Conservation (phyloP, 2,888 invertebrate genomes). For the Pachymerium ferrugineum region DNA sequence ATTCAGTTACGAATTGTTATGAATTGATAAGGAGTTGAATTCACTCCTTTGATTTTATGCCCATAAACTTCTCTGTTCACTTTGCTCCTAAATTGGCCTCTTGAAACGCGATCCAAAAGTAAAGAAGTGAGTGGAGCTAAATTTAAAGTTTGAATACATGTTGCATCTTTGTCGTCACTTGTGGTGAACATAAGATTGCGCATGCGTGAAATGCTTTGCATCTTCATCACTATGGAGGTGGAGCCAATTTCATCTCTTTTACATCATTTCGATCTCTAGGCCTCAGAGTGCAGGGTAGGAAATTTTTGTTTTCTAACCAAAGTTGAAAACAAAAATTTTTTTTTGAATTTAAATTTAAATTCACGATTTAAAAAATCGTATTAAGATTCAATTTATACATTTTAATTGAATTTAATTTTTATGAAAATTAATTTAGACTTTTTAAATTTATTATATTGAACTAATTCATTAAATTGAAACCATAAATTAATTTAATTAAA, state of each 20-base stretch:
- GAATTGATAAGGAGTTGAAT: background rate
- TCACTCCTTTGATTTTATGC: background rate
- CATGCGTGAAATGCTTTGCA: constrained; percentile 32
- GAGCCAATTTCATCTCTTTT: constrained; percentile 33
- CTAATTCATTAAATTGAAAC: no score
- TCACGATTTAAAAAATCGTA: no score
- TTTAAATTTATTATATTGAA: no score
- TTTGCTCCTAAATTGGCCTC: constrained; percentile 40
- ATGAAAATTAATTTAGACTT: no score
- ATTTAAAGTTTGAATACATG: constrained; percentile 27
- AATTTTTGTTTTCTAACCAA: constrained; percentile 3
- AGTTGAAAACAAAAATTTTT: background rate
- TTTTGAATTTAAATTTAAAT: no score
- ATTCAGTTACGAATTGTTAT: no score
- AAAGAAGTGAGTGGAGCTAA: constrained; percentile 30
- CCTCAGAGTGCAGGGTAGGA: constrained; percentile 38
- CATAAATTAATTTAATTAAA: background rate
- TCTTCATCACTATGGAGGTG: constrained; percentile 14
- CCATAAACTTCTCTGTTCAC: background rate
- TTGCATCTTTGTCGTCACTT: constrained; percentile 32
- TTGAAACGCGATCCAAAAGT: constrained; percentile 39
- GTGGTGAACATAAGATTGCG: constrained; percentile 7
- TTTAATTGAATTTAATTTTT: no score
- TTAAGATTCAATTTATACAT: no score
- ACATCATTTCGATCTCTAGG: constrained; percentile 37